These are phyloP conservation scores for Orgyia antiqua DNA, from an alignment of 2,888 invertebrate species.

Conservation along the genomic window DNA sequence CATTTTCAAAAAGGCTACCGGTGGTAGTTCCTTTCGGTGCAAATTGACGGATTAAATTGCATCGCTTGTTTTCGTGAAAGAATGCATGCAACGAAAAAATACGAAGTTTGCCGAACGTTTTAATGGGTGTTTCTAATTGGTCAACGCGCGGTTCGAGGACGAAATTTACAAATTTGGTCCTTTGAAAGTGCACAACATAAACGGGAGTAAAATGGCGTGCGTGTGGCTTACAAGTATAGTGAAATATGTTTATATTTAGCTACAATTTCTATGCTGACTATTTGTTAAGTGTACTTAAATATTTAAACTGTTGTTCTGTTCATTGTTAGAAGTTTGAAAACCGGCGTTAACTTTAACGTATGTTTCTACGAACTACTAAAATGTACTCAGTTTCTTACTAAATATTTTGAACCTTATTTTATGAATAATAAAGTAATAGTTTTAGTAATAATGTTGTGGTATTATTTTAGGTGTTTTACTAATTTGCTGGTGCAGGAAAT, in stretches of 20 bases:
- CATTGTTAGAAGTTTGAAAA: slow-evolving; percentile 57
- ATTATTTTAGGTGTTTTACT: slow-evolving; percentile 59
- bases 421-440: slow-evolving; percentile 24
- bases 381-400: slow-evolving; percentile 52
- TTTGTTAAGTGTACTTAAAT: slow-evolving; percentile 25
- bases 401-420: slow-evolving; percentile 35
- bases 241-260: too few relatives aligned
- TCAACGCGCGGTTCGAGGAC: slow-evolving; percentile 53
- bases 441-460: slow-evolving; percentile 29
- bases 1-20: slow-evolving; percentile 57
- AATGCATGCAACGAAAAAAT: slow-evolving; percentile 58
- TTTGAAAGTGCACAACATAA: slow-evolving; percentile 15
- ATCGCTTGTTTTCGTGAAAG: slow-evolving; percentile 63
- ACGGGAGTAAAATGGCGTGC: slow-evolving; percentile 6
- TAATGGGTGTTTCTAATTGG: slow-evolving; percentile 72
- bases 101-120: slow-evolving; percentile 48
- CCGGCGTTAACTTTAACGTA: slow-evolving; percentile 53
- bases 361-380: slow-evolving; percentile 69
- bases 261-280: too few relatives aligned
- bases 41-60: slow-evolving; percentile 63
- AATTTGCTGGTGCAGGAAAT: slow-evolving; percentile 74
- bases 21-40: slow-evolving; percentile 47
- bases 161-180: slow-evolving; percentile 30
- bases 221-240: slow-evolving; percentile 20
- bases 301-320: slow-evolving; percentile 49